Conservation (phyloP, 1,140 invertebrate genomes). For the Metopolophium dirhodum region DNA sequence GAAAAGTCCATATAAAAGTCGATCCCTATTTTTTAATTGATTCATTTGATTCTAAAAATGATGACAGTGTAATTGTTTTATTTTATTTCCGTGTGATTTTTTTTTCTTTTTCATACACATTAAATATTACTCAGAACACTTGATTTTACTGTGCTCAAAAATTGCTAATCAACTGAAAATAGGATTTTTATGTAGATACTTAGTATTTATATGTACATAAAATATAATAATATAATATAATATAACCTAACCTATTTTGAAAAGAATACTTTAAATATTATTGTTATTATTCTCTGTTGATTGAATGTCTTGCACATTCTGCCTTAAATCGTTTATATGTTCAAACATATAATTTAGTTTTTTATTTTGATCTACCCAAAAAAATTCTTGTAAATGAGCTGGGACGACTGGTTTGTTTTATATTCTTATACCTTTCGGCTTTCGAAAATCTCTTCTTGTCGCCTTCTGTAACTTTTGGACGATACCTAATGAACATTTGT, state of each 20-base stretch:
- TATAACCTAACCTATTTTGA: conserved; percentile 46
- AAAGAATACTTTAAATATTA: conserved; percentile 47
- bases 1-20: too few species aligned
- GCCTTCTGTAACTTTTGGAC: neutral
- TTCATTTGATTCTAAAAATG: conserved; percentile 70
- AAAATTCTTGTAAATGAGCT: conserved; percentile 21
- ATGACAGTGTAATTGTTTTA: conserved; percentile 60
- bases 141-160: conserved; percentile 53
- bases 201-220: conserved; percentile 53
- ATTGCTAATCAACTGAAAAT: conserved; percentile 49
- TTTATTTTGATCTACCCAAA: conserved; percentile 16
- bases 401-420: neutral
- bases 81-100: conserved; percentile 13
- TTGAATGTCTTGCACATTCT: conserved; percentile 35
- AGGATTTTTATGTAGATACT: conserved; percentile 49
- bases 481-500: conserved; percentile 3
- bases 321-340: conserved; percentile 38
- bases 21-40: conserved; percentile 61
- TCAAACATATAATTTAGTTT: neutral
- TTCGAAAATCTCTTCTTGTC: neutral
- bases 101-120: conserved; percentile 53
- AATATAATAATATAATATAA: conserved; percentile 41
- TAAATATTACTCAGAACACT: conserved; percentile 43
- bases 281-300: conserved; percentile 46
- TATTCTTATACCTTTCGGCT: neutral